Base-by-base conservation (phyloP, 2,113 vertebrate species). In the Gymnarchus niloticus region DNA sequence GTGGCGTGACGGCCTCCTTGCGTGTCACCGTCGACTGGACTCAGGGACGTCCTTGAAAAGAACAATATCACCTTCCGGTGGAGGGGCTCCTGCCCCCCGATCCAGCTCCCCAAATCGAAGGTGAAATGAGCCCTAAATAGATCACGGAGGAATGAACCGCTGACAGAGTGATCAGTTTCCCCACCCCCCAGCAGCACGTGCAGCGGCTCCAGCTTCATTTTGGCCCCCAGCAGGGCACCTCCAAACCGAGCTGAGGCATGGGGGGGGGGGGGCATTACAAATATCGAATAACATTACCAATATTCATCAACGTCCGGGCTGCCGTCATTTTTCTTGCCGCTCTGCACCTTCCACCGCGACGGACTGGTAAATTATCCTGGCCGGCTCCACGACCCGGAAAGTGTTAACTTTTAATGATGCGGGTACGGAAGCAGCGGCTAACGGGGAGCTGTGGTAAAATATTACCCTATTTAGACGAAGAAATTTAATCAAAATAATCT, bases 231-330 rank as follows among this genome's bases (percentile, higher is more conserved):
- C 96, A 97, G 96, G 97, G 95, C 94, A 94, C 95, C 96, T 96
- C 96, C 95, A 94, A 95, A 95, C 94, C 85, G 94, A 95, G 95
- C 96, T 93, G 93, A 92, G 94, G 94, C 96, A 96, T 83, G 95
- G 37, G 94, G 93, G 94, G 95, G 95, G 95, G 95, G 94, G 95
- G 94, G 96, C 95, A 96, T 97, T 97, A 97, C 96, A 96, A 95
- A 96, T 95, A 96, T 92, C 91, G 95, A 95, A 95, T 95, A 96
- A 94, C 96, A 96, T 97, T 97, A 97, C 96, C 95, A 96, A 97
- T 98, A 98, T 98, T 97, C 96, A 98, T 98, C 97, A 98, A 96
- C 94, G 96, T 97, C 97, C 95, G 94, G 93, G 93, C 92, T 92
- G 94, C 94, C 94, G 95, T 95, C 88, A 92, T 93, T 96, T 96